These are phyloP conservation scores for Eurypyga helias DNA, from an alignment of 2,113 vertebrate species.

Conservation along the genomic window DNA sequence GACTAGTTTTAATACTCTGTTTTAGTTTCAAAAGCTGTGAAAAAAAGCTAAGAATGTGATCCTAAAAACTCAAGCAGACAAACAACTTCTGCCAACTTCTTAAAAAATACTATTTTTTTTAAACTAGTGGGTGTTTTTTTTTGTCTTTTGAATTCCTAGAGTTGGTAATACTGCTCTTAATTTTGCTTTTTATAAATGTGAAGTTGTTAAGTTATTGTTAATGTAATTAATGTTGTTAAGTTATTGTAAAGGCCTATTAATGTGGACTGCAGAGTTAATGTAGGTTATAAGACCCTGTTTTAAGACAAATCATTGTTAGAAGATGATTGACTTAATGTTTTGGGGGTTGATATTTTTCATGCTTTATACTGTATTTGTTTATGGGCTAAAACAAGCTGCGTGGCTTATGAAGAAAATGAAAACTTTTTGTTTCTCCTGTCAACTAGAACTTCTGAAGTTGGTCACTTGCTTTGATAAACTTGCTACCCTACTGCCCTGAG, in stretches of 20 bases:
- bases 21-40: background rate
- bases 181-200: background rate
- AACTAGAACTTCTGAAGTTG: background rate
- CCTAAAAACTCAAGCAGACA: background rate
- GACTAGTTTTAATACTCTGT: background rate
- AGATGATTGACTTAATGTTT: background rate
- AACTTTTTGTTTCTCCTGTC: background rate
- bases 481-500: background rate
- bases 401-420: background rate
- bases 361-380: background rate
- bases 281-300: background rate
- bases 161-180: background rate
- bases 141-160: background rate
- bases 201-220: too few relatives aligned
- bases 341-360: accelerated
- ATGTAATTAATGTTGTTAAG: too few relatives aligned
- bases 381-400: background rate
- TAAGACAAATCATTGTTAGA: background rate
- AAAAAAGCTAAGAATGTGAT: background rate
- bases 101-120: background rate
- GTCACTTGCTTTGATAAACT: background rate
- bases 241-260: background rate
- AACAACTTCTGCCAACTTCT: background rate
- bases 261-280: background rate
- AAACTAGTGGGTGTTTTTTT: background rate